phyloP scores from a whole-genome alignment of 2,797 vertebrate species.

The Avahi laniger region DNA sequence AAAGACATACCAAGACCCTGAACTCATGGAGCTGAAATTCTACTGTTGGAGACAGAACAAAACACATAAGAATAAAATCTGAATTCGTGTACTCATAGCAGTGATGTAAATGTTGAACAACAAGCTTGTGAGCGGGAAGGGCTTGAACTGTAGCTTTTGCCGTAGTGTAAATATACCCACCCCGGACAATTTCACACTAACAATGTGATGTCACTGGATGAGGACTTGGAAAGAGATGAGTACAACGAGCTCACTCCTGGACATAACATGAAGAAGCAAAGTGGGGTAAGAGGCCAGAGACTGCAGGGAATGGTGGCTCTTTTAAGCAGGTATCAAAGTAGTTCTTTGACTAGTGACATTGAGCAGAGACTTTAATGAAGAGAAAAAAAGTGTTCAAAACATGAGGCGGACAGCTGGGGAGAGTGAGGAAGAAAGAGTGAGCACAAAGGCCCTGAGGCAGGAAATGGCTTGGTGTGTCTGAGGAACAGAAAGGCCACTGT shows the following conservation, averaged over 20 bases:
- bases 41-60: background rate
- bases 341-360: background rate
- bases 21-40: background rate
- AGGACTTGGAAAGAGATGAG: background rate
- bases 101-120: background rate
- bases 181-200: background rate
- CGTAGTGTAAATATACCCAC: background rate
- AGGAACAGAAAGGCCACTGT: background rate
- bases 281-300: background rate
- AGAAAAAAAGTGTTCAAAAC: background rate
- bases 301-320: background rate
- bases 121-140: background rate
- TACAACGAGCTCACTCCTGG: background rate
- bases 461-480: background rate
- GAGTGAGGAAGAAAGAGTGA: too few species aligned
- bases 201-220: background rate
- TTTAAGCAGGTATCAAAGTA: background rate
- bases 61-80: background rate
- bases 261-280: background rate
- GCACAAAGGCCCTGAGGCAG: background rate
- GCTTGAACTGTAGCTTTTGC: background rate
- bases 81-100: background rate
- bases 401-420: background rate
- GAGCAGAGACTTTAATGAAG: background rate
- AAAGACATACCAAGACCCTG: background rate